Evolutionary conservation across 2,888 invertebrate species (phyloP), one percentile per base, ranked within the genome.

Genomic region (Drosophila formosana): DNA sequence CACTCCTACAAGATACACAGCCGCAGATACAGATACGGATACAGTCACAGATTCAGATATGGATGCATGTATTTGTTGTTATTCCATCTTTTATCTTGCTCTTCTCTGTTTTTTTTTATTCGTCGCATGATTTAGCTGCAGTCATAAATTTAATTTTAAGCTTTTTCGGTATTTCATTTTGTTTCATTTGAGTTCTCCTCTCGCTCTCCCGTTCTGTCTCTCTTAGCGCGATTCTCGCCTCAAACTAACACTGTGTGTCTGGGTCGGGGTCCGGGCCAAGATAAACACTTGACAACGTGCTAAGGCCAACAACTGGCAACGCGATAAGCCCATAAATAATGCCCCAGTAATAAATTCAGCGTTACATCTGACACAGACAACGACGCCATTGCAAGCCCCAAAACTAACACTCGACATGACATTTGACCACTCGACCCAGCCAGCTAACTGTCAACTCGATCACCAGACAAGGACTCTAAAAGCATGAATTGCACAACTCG

Each of bases 221-320:
- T 41, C 26, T 13, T 55, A 39, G 39, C 52, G 49, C 41, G 57
- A 49, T 46, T 37, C 63, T 49, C 55, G 66, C 52, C 41, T 51
- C 4, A 26, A 52, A 51, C 71, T 64, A 62, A 63, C 45, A 13
- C 23, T 41, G 57, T 26, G 23, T 61, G 34, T 37, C 34, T 37
- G 34, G 34, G 34, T 8, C 41, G 41, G 11, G 47, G 56, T 64
- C 61, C 65, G 58, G 66, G 60, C 87, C 83, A 82, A 82, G 85
- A 82, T 86, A 86, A 82, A 80, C 89, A 86, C 86, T 86, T 89
- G 89, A 89, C 86, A 89, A 86, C 89, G 89, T 71, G 86, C 80
- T 86, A 89, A 86, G 88, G 89, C 86, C 78, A 69, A 57, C 76
- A 70, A 82, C 70, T 77, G 83, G 73, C 87, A 76, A 70, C 77